These are phyloP conservation scores for Holcopasites calliopsidis DNA, from an alignment of 1,140 invertebrate genomes.

Conservation along the genomic window DNA sequence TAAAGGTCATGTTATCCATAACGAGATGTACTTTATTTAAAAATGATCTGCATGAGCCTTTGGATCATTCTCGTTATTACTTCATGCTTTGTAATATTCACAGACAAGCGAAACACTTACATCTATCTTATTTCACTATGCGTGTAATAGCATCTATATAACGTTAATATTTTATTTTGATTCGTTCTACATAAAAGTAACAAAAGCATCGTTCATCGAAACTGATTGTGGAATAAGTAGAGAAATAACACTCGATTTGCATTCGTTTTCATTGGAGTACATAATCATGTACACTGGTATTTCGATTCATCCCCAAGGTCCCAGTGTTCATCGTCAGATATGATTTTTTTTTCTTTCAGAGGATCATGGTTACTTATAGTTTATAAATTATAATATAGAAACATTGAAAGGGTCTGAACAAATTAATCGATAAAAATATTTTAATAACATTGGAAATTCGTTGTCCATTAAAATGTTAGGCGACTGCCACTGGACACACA, in stretches of 20 bases:
- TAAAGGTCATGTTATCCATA: neutral
- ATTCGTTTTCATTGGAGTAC: slow-evolving; percentile 26
- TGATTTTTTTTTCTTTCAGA: slow-evolving; percentile 46
- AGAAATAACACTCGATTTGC: slow-evolving; percentile 48
- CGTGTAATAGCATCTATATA: slow-evolving; percentile 15
- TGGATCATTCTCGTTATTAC: slow-evolving; percentile 4
- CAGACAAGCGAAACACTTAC: neutral
- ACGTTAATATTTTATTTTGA: slow-evolving; percentile 38
- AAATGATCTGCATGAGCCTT: slow-evolving; percentile 12
- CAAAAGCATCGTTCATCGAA: slow-evolving; percentile 29
- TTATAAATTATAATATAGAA: slow-evolving; percentile 51
- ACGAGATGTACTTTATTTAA: slow-evolving; percentile 1
- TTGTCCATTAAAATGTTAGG: slow-evolving; percentile 43
- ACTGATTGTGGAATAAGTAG: slow-evolving; percentile 59
- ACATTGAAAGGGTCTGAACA: slow-evolving; percentile 51
- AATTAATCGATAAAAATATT: slow-evolving; percentile 62
- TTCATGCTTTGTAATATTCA: neutral
- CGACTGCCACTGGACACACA: slow-evolving; percentile 19
- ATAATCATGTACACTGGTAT: slow-evolving; percentile 43
- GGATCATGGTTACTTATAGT: slow-evolving; percentile 45
- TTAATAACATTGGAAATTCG: slow-evolving; percentile 62
- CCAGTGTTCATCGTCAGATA: slow-evolving; percentile 43
- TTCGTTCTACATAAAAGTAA: slow-evolving; percentile 32
- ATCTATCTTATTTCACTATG: slow-evolving; percentile 39
- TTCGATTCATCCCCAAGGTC: slow-evolving; percentile 50